These are phyloP conservation scores for Zoanthus gigantus DNA, from an alignment of 92 coral and sea anemone species.

Conservation along the genomic window DNA sequence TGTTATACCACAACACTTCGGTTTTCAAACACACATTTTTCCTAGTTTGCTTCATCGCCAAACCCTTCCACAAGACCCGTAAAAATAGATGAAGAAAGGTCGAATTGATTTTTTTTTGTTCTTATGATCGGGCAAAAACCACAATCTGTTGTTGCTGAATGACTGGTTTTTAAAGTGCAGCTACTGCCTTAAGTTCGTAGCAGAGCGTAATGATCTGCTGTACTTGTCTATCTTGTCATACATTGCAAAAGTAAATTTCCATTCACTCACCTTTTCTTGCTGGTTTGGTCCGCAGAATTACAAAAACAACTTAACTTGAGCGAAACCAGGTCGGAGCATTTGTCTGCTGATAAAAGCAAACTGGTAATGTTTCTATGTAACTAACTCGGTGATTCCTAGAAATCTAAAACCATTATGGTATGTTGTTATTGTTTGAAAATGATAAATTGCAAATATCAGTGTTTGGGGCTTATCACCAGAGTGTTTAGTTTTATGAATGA, in stretches of 20 bases:
- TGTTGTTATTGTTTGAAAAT: not conserved
- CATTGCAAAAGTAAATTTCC: not conserved
- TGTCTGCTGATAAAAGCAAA: slow-evolving; percentile 80
- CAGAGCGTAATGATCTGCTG: too few species aligned
- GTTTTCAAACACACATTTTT: too few species aligned
- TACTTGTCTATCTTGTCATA: not conserved
- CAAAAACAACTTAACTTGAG: slow-evolving; percentile 85
- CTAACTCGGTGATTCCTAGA: not conserved
- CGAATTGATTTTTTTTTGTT: too few species aligned
- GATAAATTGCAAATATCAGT: not conserved
- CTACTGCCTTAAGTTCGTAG: too few species aligned
- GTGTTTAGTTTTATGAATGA: not conserved
- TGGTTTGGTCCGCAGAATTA: slow-evolving; percentile 66
- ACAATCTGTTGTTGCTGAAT: too few species aligned
- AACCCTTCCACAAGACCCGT: too few species aligned
- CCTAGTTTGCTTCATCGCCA: too few species aligned
- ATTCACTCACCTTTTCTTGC: not conserved
- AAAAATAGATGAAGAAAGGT: too few species aligned
- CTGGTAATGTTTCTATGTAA: slow-evolving; percentile 61
- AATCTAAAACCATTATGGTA: not conserved
- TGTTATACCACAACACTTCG: too few species aligned
- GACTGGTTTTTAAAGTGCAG: too few species aligned
- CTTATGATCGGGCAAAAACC: too few species aligned
- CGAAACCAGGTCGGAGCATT: slow-evolving; percentile 72
- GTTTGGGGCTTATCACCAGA: not conserved